phyloP scores from a whole-genome alignment of 2,797 vertebrate genomes.

The Gymnothorax reevesii region DNA sequence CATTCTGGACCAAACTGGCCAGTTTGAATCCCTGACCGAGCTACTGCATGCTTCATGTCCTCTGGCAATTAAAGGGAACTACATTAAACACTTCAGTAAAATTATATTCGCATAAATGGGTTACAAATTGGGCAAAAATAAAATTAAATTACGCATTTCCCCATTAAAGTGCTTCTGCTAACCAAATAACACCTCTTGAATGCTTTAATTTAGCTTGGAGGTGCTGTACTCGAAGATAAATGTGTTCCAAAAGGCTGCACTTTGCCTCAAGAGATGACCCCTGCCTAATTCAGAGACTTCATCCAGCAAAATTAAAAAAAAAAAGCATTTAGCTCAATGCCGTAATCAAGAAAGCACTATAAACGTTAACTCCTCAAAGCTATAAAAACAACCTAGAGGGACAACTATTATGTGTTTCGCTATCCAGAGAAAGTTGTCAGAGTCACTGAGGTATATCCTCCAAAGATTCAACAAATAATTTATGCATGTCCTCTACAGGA shows the following conservation, averaged over 20 bases:
- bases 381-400: slow-evolving; percentile 48
- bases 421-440: slow-evolving; percentile 39
- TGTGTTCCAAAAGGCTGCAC: no score
- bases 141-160: neutral
- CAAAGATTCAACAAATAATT: neutral
- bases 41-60: neutral
- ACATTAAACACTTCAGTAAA: neutral
- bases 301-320: no score
- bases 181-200: neutral
- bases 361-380: slow-evolving; percentile 38
- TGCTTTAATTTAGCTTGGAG: neutral
- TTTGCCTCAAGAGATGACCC: no score
- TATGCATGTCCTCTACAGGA: neutral
- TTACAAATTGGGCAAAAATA: neutral
- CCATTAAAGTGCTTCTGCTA: neutral
- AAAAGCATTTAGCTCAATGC: no score
- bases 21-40: neutral
- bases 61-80: neutral
- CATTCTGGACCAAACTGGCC: neutral
- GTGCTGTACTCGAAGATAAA: neutral
- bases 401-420: slow-evolving; percentile 47
- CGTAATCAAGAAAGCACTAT: neutral
- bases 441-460: slow-evolving; percentile 37
- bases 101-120: neutral
- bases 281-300: no score